A percentile compares a stretch with the other conserved stretches of the same genome.
Conservation (phyloP, 2,888 invertebrate genomes). For the Oegoconia quadripuncta region DNA sequence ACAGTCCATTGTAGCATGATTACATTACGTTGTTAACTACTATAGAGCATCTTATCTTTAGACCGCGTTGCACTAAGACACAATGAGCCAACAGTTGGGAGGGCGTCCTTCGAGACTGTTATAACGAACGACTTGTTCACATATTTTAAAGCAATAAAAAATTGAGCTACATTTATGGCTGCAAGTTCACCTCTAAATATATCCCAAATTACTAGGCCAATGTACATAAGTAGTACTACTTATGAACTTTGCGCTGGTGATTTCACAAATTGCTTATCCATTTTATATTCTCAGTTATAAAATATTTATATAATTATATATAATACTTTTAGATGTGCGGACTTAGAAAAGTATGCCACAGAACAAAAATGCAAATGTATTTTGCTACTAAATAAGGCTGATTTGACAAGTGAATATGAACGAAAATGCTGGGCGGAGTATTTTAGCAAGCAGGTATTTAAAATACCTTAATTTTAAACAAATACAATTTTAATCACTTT, state of each 20-base stretch:
- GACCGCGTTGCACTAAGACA: too few species aligned
- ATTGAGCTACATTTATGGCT: too few species aligned
- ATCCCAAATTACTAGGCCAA: too few species aligned
- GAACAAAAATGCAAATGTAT: conserved; percentile 81
- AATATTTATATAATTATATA: not conserved
- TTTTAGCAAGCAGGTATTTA: conserved; percentile 81
- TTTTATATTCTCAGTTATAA: not conserved
- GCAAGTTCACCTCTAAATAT: too few species aligned
- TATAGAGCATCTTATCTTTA: too few species aligned
- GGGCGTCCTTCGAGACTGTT: too few species aligned
- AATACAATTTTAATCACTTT: not conserved
- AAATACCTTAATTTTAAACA: conserved; percentile 1
- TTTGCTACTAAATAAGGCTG: conserved; percentile 96
- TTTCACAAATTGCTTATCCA: not conserved
- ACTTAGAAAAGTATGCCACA: conserved; percentile 84
- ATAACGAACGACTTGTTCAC: too few species aligned
- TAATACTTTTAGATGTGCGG: conserved; percentile 84
- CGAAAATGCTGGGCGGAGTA: conserved; percentile 91
- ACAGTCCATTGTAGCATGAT: too few species aligned
- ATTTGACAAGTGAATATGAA: conserved; percentile 90
- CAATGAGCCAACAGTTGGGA: too few species aligned
- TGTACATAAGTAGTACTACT: too few species aligned
- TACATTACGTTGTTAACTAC: too few species aligned
- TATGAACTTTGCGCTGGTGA: not conserved
- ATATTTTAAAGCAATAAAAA: too few species aligned